A percentile compares a stretch with the other conserved stretches of the same genome.
phyloP scores from a whole-genome alignment of 2,113 vertebrate genomes.

The Aptenodytes forsteri region DNA sequence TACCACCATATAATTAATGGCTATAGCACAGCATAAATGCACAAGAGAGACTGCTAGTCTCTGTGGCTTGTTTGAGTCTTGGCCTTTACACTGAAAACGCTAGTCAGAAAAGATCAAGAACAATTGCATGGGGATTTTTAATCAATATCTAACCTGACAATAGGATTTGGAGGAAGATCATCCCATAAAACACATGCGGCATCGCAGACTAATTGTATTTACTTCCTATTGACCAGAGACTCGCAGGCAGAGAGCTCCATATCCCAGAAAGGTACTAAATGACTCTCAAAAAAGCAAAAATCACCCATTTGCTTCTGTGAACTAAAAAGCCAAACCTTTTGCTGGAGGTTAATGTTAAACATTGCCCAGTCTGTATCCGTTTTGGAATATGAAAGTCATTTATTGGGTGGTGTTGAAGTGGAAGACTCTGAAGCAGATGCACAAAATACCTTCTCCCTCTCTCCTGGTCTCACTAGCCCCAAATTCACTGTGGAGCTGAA shows the following conservation, averaged over 20 bases:
- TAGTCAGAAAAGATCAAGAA: background rate
- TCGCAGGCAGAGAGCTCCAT: background rate
- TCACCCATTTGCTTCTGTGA: background rate
- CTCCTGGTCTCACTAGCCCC: background rate
- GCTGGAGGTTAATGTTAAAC: background rate
- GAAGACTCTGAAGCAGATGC: background rate
- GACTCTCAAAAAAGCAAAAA: background rate
- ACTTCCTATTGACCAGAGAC: background rate
- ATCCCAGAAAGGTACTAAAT: background rate
- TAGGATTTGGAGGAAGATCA: background rate
- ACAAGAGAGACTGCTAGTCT: background rate
- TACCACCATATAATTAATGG: background rate
- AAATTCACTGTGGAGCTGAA: background rate
- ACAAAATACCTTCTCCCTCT: background rate
- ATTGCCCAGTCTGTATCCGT: background rate
- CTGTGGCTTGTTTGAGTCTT: background rate
- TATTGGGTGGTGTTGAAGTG: background rate
- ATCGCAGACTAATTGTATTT: background rate
- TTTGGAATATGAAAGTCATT: background rate
- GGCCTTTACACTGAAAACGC: background rate
- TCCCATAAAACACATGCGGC: background rate
- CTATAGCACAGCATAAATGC: accelerated
- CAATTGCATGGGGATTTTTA: background rate
- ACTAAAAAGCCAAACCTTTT: background rate
- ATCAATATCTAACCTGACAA: background rate